Base-by-base conservation (phyloP, 1,140 invertebrate species). In the Drosophila melanica region DNA sequence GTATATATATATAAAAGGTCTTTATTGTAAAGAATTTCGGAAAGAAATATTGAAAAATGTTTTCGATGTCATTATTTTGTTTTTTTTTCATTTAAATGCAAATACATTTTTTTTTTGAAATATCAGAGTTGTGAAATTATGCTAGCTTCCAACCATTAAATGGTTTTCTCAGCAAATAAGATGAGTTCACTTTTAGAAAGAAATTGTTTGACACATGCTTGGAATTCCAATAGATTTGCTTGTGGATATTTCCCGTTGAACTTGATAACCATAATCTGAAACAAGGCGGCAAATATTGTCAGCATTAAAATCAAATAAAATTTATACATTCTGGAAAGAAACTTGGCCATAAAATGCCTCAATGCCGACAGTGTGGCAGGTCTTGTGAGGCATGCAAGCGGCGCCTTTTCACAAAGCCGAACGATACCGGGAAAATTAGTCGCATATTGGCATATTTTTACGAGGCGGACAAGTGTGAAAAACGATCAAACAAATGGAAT, bases 241-340 rank as follows among this genome's bases (percentile, higher is more conserved):
- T 37, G 30, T 3, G 2, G 45, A 55, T 7, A 66, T 23, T 35
- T 10, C 14, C 2, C 12, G 10, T 37, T 37, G 14, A 8, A 57
- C 12, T 6, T 63, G 55, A 47, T 53, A 63, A 47, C 71, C 51
- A 48, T 59, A 55, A 60, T 64, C 57, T 16, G 45, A 44, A 58
- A 54, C 35, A 73, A 76, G 82, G 82, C 82, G 82, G 75, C 82
- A 76, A 73, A 82, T 79, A 79, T 87, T 72, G 14, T 87, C 67
- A 77, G 71, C 67, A 86, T 86, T 86, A 87, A 87, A 87, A 79
- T 86, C 82, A 44, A 87, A 86, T 86, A 81, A 86, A 82, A 86
- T 68, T 62, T 60, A 50, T 37, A 81, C 76, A 87, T 86, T 86
- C 82, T 67, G 37, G 69, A 79, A 76, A 69, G 66, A 58, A 37